Conservation (phyloP, 2,797 vertebrate species). For the Characodon lateralis region DNA sequence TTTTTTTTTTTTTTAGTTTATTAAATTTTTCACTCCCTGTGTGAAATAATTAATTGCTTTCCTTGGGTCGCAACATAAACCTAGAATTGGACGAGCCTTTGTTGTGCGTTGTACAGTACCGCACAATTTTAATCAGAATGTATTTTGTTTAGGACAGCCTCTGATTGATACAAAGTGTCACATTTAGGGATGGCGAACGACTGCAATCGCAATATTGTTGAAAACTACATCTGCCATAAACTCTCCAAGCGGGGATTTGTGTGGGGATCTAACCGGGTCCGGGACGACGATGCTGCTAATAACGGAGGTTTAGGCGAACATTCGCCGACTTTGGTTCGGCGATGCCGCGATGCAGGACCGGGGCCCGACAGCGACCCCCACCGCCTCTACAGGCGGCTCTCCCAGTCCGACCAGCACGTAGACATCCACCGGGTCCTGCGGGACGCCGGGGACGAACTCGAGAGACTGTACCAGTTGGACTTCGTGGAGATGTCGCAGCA, state of each 20-base stretch:
- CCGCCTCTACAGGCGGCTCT: conserved; percentile 42
- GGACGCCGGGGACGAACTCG: conserved; percentile 93
- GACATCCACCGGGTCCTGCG: conserved; percentile 89
- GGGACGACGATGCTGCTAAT: conserved; percentile 67
- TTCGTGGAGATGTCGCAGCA: conserved; percentile 95
- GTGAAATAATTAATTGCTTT: conserved; percentile 37
- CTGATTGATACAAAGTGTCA: conserved; percentile 50
- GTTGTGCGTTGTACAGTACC: conserved; percentile 19
- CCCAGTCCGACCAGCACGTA: conserved; percentile 65
- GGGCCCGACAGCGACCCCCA: conserved; percentile 57
- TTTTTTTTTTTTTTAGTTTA: conserved; percentile 12
- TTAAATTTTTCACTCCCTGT: conserved; percentile 26
- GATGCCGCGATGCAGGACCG: conserved; percentile 59
- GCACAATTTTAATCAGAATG: conserved; percentile 50
- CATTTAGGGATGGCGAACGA: conserved; percentile 79
- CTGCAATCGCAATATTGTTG: conserved; percentile 90
- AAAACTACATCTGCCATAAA: conserved; percentile 95
- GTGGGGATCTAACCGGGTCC: conserved; percentile 80
- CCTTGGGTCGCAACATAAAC: conserved; percentile 24
- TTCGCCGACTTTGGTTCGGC: conserved; percentile 68
- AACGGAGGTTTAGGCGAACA: conserved; percentile 70
- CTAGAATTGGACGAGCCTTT: conserved; percentile 35
- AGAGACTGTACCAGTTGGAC: conserved; percentile 91
- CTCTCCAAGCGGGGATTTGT: conserved; percentile 91
- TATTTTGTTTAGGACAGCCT: conserved; percentile 55